phyloP scores from a whole-genome alignment of 2,113 vertebrate species.

The Ivindomyrus marchei region DNA sequence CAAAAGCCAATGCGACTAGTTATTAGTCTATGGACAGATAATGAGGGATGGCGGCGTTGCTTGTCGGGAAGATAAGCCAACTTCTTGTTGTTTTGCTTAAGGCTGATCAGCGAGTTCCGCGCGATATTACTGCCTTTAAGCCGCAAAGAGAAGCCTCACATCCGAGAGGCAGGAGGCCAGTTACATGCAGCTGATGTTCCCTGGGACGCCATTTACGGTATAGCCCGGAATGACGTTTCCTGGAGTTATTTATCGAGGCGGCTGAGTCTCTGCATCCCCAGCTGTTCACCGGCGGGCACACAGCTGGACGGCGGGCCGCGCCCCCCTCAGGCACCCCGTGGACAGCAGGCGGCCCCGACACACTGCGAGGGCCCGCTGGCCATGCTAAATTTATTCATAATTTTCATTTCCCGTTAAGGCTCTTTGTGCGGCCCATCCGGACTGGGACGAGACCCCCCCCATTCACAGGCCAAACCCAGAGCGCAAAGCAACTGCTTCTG shows the following conservation, averaged over 20 bases:
- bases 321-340: slow-evolving; percentile 25
- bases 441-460: slow-evolving; percentile 36
- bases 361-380: slow-evolving; percentile 39
- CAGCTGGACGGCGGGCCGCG: slow-evolving; percentile 19
- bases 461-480: slow-evolving; percentile 33
- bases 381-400: slow-evolving; percentile 48
- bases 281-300: slow-evolving; percentile 7
- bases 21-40: not conserved
- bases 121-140: not conserved
- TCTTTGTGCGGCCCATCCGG: slow-evolving; percentile 44
- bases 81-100: not conserved
- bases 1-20: not conserved
- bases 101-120: not conserved
- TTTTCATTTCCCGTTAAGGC: slow-evolving; percentile 50
- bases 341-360: slow-evolving; percentile 34
- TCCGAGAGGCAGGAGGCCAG: not conserved
- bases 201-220: not conserved
- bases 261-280: not conserved
- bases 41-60: not conserved
- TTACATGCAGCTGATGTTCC: not conserved
- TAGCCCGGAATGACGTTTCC: not conserved
- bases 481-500: slow-evolving; percentile 41
- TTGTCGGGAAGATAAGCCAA: not conserved
- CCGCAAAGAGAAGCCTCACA: not conserved
- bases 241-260: not conserved